Evolutionary conservation across 1,140 invertebrate genomes (phyloP), one percentile per base, ranked within the genome.

Genomic region (Eciton burchellii): DNA sequence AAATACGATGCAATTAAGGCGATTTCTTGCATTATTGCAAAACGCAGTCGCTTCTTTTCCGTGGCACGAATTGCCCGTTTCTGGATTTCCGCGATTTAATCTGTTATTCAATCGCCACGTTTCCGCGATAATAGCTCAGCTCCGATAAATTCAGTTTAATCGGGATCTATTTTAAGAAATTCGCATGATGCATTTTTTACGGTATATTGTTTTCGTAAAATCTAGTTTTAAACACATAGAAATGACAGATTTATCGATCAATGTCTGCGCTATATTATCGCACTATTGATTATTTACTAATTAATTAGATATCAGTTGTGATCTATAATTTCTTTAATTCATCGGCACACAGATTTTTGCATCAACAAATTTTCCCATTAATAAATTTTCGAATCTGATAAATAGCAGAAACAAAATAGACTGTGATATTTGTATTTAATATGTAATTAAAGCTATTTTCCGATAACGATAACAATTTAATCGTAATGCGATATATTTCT

Each of bases 1-100:
- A 85, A 79, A 74, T n/a, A n/a, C 71, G 59, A 70, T 45, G 79
- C 84, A 86, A 86, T 86, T 85, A 83, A 71, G 16, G 43, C 26
- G 19, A 41, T 66, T 72, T 62, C 43, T 81, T 57, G 43, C 35
- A 57, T 63, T 24, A n/a, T 86, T 86, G 57, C 79, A 71, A 86
- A 86, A 72, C 63, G 26, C n/a, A n/a, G 73, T 54, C 56, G 41
- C 81, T 86, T 84, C 60, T 49, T 56, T 41, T 49, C 21, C 24
- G 62, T 29, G 24, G 19, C n/a, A 8, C 63, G 62, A 41, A 84
- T 86, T 74, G 16, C 60, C 43, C 60, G 29, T 12, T 11, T n/a
- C 4, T 29, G 9, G 43, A 6, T 76, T 41, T 65, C 26, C 16
- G n/a, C 29, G 29, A 74, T 54, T 43, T 68, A 24, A 52, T 63